These are phyloP conservation scores for Aeoliscus strigatus DNA, from an alignment of 2,797 vertebrate genomes.

Conservation along the genomic window DNA sequence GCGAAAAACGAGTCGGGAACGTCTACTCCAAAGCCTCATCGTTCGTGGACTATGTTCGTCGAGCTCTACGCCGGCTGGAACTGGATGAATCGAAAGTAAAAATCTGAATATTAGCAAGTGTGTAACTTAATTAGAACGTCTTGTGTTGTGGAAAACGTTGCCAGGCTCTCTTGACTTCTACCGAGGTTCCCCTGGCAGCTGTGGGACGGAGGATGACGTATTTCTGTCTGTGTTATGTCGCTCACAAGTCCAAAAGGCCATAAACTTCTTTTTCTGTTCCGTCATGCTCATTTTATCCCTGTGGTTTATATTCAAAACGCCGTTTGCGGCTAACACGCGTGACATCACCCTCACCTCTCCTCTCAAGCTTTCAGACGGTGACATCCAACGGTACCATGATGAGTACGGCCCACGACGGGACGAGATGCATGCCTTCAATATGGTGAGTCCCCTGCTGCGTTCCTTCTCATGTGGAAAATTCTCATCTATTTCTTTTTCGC, in stretches of 20 bases:
- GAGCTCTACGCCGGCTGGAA: conserved; percentile 84
- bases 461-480: no score
- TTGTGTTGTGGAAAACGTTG: neutral
- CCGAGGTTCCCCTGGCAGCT: neutral
- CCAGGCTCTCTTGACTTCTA: neutral
- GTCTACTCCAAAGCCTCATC: conserved; percentile 88
- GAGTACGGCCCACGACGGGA: conserved; percentile 77
- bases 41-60: conserved; percentile 89
- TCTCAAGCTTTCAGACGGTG: conserved; percentile 80
- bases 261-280: neutral
- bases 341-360: no score
- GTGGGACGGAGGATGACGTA: conserved; percentile 1
- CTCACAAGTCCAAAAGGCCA: conserved; percentile 14
- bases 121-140: no score
- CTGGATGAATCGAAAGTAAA: conserved; percentile 87
- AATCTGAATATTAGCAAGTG: no score
- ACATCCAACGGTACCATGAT: conserved; percentile 84
- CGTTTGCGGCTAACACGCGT: no score
- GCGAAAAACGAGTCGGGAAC: conserved; percentile 87
- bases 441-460: conserved; percentile 79
- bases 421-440: conserved; percentile 93
- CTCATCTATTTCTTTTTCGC: no score
- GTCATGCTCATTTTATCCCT: neutral
- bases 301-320: neutral
- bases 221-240: conserved; percentile 13